Evolutionary conservation across 2,113 vertebrate species (phyloP).

Genomic region (Hymenochirus boettgeri): DNA sequence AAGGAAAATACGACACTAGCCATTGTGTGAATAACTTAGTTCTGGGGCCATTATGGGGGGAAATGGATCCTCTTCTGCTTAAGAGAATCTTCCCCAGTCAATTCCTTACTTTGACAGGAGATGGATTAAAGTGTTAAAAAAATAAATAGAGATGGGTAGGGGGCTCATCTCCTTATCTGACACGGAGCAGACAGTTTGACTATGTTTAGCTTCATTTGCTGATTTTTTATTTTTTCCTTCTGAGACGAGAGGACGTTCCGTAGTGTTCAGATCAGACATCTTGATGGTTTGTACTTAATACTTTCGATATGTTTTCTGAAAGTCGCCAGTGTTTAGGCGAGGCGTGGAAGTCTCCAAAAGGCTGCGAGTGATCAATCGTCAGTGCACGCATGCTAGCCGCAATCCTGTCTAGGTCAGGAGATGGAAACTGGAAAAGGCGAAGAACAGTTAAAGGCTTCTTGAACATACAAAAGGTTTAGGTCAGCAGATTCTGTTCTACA

Average conservation of each 20-base stretch:
- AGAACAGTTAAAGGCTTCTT: too few relatives aligned
- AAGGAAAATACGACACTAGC: too few relatives aligned
- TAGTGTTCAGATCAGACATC: slow-evolving; percentile 42
- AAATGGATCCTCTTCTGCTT: too few relatives aligned
- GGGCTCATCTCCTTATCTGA: not conserved
- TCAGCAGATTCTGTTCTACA: too few relatives aligned
- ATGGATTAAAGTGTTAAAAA: slow-evolving; percentile 1
- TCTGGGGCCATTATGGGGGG: too few relatives aligned
- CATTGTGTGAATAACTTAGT: too few relatives aligned
- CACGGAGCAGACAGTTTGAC: not conserved
- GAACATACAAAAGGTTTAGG: too few relatives aligned
- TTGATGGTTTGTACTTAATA: slow-evolving; percentile 48
- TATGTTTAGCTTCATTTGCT: slow-evolving; percentile 21
- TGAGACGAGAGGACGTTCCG: not conserved
- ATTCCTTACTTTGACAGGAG: not conserved
- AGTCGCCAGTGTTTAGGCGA: slow-evolving; percentile 86
- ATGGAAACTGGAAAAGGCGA: slow-evolving; percentile 70
- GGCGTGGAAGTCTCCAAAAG: slow-evolving; percentile 86
- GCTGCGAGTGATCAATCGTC: slow-evolving; percentile 79
- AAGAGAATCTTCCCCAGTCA: not conserved
- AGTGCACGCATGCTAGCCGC: slow-evolving; percentile 88
- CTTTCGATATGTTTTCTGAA: slow-evolving; percentile 66
- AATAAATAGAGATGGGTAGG: not conserved
- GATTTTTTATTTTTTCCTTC: too few relatives aligned
- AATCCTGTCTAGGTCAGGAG: slow-evolving; percentile 83